Conservation (phyloP, 2,888 invertebrate species). For the Acanthosepion lycidas region DNA sequence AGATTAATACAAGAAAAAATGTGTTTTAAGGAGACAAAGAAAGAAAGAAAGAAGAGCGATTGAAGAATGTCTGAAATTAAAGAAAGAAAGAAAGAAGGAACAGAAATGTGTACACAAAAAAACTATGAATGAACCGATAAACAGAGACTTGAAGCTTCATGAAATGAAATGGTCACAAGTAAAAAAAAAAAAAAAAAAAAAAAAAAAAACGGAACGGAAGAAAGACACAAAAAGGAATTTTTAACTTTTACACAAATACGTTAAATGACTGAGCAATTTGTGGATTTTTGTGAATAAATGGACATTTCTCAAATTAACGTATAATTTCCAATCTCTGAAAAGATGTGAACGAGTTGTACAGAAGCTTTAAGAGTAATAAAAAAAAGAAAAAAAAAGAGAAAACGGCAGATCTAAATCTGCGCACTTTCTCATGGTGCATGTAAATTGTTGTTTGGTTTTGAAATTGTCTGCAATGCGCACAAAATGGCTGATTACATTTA, state of each 20-base stretch:
- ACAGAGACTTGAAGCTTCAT: background rate
- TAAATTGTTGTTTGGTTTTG: background rate
- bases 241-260: no score
- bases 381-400: background rate
- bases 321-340: conserved; percentile 24
- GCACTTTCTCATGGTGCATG: background rate
- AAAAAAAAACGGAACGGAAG: background rate
- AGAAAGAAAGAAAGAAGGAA: no score
- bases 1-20: no score
- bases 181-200: background rate
- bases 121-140: no score
- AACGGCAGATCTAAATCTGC: background rate
- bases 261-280: background rate
- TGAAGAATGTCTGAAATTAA: no score
- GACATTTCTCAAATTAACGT: background rate
- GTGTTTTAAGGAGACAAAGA: no score
- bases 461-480: background rate
- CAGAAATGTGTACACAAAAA: no score
- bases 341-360: background rate
- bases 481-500: conserved; percentile 14
- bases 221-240: background rate
- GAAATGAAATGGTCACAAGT: background rate
- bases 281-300: background rate
- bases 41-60: no score
- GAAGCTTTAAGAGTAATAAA: background rate